Evolutionary conservation across 2,888 invertebrate species (phyloP).

Genomic region (Drosophila austrosaltans): DNA sequence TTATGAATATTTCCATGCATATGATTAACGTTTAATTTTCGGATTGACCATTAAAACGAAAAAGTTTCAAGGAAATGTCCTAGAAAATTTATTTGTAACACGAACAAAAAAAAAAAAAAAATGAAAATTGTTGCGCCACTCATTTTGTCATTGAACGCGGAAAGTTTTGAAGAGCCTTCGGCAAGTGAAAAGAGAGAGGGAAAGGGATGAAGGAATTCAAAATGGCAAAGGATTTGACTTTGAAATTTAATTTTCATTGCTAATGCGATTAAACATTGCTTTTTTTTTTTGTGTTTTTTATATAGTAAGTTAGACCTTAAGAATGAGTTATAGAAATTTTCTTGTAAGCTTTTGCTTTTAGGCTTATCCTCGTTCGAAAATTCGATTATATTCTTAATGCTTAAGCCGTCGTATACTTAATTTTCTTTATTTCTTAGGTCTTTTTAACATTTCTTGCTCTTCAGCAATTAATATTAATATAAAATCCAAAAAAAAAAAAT

Average conservation of each 20-base stretch:
- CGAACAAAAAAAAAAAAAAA: conserved; percentile 12
- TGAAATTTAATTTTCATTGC: neutral
- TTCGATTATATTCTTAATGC: too few species aligned
- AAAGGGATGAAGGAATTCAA: neutral
- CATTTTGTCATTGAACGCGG: neutral
- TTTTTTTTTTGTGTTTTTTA: too few species aligned
- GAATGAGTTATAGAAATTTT: too few species aligned
- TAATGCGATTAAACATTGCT: too few species aligned
- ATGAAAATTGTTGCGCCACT: neutral
- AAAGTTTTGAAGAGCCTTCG: neutral
- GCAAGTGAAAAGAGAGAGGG: neutral
- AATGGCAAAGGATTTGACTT: neutral
- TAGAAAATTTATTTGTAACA: conserved; percentile 20
- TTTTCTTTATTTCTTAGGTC: too few species aligned
- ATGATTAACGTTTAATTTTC: neutral
- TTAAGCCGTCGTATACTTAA: too few species aligned
- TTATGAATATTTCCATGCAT: neutral
- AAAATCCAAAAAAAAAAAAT: too few species aligned
- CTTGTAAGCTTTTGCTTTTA: too few species aligned
- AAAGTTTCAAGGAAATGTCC: conserved; percentile 43
- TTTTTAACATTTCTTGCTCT: too few species aligned
- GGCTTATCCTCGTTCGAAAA: too few species aligned
- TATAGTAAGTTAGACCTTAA: too few species aligned
- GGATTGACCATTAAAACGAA: conserved; percentile 32
- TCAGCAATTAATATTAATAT: too few species aligned